Percentiles rank a stretch among this genome's conserved stretches.
Conservation (phyloP, 2,888 invertebrate genomes). For the Rambutsinella grinnellia region DNA sequence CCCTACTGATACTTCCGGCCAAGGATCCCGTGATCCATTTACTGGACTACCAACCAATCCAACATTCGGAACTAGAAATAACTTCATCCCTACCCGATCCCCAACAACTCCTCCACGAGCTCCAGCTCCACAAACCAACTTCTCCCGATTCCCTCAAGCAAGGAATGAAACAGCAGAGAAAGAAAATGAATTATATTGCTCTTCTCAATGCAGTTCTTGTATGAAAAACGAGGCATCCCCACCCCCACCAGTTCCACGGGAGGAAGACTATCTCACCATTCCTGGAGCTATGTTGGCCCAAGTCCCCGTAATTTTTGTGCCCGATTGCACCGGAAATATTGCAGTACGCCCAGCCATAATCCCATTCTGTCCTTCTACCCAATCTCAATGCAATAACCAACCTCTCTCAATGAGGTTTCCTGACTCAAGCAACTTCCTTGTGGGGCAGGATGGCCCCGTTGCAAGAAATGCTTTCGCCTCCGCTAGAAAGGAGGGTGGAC, state of each 20-base stretch:
- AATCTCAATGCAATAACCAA: slow-evolving; percentile 48
- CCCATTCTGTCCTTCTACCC: slow-evolving; percentile 62
- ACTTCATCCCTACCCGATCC: not conserved
- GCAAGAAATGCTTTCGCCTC: slow-evolving; percentile 48
- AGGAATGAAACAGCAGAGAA: not conserved
- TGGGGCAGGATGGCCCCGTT: slow-evolving; percentile 24
- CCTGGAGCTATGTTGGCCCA: slow-evolving; percentile 63
- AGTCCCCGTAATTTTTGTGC: slow-evolving; percentile 65
- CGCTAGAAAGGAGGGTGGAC: not conserved
- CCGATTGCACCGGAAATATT: slow-evolving; percentile 62
- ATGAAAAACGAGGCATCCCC: not conserved
- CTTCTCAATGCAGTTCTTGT: slow-evolving; percentile 47
- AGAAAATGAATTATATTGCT: slow-evolving; percentile 28
- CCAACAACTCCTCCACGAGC: not conserved
- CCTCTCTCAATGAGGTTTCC: slow-evolving; percentile 62
- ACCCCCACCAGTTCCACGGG: slow-evolving; percentile 3
- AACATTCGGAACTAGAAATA: not conserved
- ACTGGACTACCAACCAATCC: not conserved
- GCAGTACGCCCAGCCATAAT: slow-evolving; percentile 64
- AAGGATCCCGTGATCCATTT: not conserved
- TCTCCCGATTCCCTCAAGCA: not conserved
- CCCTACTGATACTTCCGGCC: not conserved
- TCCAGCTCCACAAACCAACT: not conserved
- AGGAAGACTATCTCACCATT: slow-evolving; percentile 60
- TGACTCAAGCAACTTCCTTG: slow-evolving; percentile 16